Evolutionary conservation across 2,888 invertebrate species (phyloP).

Genomic region (Microctonus hyperodae): DNA sequence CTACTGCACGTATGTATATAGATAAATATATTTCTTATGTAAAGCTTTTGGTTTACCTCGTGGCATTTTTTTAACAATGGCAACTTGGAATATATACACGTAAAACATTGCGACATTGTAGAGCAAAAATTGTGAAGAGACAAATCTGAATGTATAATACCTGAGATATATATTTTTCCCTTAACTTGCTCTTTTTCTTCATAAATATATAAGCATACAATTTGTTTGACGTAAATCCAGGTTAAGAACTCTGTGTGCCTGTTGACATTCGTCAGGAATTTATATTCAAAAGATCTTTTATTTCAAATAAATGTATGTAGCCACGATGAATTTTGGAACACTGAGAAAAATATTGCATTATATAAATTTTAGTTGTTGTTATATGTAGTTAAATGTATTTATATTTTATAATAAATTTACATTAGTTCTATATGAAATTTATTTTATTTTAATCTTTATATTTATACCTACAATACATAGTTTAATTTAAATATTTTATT

Average conservation of each 20-base stretch:
- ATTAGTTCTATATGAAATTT: too few species aligned
- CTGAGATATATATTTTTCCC: constrained; percentile 2
- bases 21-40: not conserved
- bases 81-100: constrained; percentile 41
- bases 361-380: too few species aligned
- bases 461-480: too few species aligned
- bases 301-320: not conserved
- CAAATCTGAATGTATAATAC: constrained; percentile 37
- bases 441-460: too few species aligned
- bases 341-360: too few species aligned
- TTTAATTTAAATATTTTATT: too few species aligned
- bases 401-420: too few species aligned
- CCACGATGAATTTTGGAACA: too few species aligned
- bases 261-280: not conserved
- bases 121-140: constrained; percentile 48
- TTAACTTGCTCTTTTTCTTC: constrained; percentile 26
- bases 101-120: constrained; percentile 59
- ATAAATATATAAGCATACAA: not conserved
- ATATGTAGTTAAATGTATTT: too few species aligned
- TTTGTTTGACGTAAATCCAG: constrained; percentile 34
- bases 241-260: constrained; percentile 29
- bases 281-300: too few species aligned
- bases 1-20: not conserved
- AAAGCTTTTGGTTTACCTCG: constrained; percentile 32
- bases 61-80: constrained; percentile 46